Base-by-base conservation (phyloP, 2,113 vertebrate genomes). In the Pristiophorus japonicus region DNA sequence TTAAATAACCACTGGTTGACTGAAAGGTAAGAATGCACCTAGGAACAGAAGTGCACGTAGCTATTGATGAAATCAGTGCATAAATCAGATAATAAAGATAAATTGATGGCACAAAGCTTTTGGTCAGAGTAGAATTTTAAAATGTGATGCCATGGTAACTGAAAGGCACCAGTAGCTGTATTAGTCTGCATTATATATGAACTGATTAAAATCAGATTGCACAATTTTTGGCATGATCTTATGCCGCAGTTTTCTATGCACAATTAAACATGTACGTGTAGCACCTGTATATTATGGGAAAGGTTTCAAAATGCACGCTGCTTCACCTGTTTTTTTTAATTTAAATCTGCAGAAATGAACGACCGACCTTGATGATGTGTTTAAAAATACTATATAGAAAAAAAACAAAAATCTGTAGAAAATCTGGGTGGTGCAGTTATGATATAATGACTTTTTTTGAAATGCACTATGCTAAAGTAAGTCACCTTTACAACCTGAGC, bases 11-110 rank as follows among this genome's bases (percentile, higher is more conserved):
- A 51, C 3, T 12, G 93, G 93, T 94, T 94, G 93, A 94, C 65
- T 70, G 93, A 94, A 94, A 94, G 93, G 65, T 70, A 73, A 70
- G 65, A 94, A 94, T 94, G 93, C 47, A 34, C 93, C 66, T 51
- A 47, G 66, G 45, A 45, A 70, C 24, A 51, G 42, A 73, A 51
- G 66, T 51, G 93, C 93, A 94, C 93, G 65, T 94, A 94, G 65
- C 45, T 94, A 45, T 70, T 51, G 93, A 94, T 94, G 62, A 67
- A 94, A 73, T 94, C 93, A 34, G 38, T 70, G 66, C 93, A 51
- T 34, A 18, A 94, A 94, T 70, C 42, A 94, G 93, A 94, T 67
- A 73, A 73, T 51, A 51, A 70, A 70, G 93, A 94, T 70, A 51
- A 70, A 70, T 47, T 51, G 66, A 30, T 70, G 42, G 24, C 93